phyloP scores from a whole-genome alignment of 2,797 vertebrate species.

The Otus scops region DNA sequence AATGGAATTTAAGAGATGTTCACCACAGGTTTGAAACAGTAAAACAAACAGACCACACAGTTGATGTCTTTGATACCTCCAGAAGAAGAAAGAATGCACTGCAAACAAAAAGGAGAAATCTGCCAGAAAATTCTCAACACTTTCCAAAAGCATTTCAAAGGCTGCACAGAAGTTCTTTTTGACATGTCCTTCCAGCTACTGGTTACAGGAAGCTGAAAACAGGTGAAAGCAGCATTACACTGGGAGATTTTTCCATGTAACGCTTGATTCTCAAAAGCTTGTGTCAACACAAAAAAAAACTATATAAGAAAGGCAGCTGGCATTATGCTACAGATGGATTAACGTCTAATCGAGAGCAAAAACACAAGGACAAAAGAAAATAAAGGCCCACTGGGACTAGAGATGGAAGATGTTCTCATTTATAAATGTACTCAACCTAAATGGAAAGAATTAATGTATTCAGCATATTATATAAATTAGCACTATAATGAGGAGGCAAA shows the following conservation, averaged over 20 bases:
- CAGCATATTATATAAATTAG: background rate
- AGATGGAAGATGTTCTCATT: background rate
- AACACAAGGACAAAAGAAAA: background rate
- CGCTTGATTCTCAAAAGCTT: background rate
- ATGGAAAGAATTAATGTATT: background rate
- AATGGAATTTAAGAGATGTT: background rate
- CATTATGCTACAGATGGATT: background rate
- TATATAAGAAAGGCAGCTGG: background rate
- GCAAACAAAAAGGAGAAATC: background rate
- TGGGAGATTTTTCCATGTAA: background rate
- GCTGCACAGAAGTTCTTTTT: background rate
- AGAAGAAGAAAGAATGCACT: background rate
- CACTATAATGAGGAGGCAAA: background rate
- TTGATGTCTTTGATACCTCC: background rate
- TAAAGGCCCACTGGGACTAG: background rate
- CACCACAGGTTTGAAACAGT: background rate
- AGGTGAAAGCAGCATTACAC: background rate
- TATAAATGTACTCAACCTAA: background rate
- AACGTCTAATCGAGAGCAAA: background rate
- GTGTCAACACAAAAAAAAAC: background rate
- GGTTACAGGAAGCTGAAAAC: background rate
- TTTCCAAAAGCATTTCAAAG: background rate
- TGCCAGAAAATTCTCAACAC: background rate
- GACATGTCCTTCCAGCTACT: background rate
- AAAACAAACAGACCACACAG: background rate